Evolutionary conservation across 1,140 invertebrate genomes (phyloP), one percentile per base, ranked within the genome.

Genomic region (Asobara japonica): DNA sequence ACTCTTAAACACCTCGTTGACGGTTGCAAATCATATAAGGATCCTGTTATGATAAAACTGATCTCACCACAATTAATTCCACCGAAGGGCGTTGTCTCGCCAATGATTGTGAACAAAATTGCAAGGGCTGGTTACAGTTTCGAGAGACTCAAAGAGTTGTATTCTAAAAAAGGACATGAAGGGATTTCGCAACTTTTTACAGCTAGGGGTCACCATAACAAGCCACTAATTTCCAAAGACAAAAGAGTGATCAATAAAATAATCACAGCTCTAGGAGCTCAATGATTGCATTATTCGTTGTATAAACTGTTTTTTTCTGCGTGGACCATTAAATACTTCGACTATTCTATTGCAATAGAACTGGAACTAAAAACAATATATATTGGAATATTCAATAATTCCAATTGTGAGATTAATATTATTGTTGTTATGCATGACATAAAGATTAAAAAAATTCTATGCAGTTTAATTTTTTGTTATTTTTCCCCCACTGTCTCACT

Each of bases 91-190:
- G 7, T 62, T 22, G 65, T 74, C 29, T 74, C 65, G n/a, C 27
- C 62, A n/a, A 25, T 36, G 27, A 66, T 69, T 66, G 30, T 74
- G 2, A 51, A 31, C 27, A 74, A 67, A 64, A 67, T 74, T 20
- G 73, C 69, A 27, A 60, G 33, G 36, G 69, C 69, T 22, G 56
- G 56, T 31, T n/a, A 71, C 4, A 65, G 7, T 51, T 64, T 60
- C 13, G 73, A 71, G 31, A 51, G n/a, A n/a, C 30, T 74, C n/a
- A 68, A 51, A 68, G 48, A 68, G 45, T 16, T 60, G 16, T 73
- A 73, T 30, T 33, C 13, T 36, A 22, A 64, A 11, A 27, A 29
- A 25, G 65, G 65, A 16, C 48, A 68, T 11, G 36, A 62, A 62
- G 65, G 45, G n/a, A 38, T 73, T 20, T 41, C n/a, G 36, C 13